Evolutionary conservation across 92 coral and sea anemone species (phyloP).

Genomic region (Umimayanthus chanpuru): DNA sequence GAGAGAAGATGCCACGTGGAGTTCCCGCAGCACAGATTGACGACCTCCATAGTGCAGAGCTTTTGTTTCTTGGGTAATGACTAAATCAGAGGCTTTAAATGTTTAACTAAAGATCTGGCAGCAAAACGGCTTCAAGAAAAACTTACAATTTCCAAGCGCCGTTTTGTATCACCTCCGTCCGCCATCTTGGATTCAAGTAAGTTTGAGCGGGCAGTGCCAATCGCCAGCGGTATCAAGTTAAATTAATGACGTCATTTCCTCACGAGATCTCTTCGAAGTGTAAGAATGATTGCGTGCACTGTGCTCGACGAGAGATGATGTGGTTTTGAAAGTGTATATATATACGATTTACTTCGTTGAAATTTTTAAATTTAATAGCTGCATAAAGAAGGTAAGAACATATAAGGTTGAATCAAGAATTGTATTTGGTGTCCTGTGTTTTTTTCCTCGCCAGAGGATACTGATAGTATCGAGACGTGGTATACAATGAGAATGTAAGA

Average conservation of each 20-base stretch:
- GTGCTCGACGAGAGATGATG: not conserved
- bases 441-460: not conserved
- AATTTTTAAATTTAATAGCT: not conserved
- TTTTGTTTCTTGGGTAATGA: not conserved
- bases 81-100: not conserved
- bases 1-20: too few species aligned
- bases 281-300: too few species aligned
- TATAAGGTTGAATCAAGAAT: not conserved
- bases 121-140: not conserved
- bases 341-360: not conserved
- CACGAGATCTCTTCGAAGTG: slow-evolving; percentile 33
- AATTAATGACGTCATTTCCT: slow-evolving; percentile 38
- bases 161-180: slow-evolving; percentile 22
- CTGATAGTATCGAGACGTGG: not conserved
- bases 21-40: too few species aligned
- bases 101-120: not conserved
- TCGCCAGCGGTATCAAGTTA: slow-evolving; percentile 5
- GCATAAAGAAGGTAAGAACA: slow-evolving; percentile 29
- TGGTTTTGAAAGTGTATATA: not conserved
- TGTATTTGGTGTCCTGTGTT: not conserved
- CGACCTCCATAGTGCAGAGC: not conserved
- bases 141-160: slow-evolving; percentile 42
- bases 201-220: not conserved
- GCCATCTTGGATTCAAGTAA: slow-evolving; percentile 19
- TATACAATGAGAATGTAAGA: too few species aligned